These are phyloP conservation scores for Alitta virens DNA, from an alignment of 2,888 invertebrate genomes.

Conservation along the genomic window DNA sequence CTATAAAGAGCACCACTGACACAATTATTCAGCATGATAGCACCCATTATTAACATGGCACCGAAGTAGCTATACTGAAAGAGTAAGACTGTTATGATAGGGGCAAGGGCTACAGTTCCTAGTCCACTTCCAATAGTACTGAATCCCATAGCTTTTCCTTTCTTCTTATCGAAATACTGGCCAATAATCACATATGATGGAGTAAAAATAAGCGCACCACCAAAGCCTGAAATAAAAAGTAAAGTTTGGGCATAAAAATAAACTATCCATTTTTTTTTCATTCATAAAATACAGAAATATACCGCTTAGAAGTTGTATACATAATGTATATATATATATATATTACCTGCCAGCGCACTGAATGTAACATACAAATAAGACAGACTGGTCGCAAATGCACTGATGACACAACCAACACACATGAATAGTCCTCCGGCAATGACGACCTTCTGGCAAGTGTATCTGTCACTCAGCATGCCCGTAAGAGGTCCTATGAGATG, in stretches of 20 bases:
- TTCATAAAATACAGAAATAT: too few species aligned
- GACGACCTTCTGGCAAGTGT: slow-evolving; percentile 81
- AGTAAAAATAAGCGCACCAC: slow-evolving; percentile 22
- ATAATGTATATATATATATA: too few species aligned
- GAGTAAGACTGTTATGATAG: slow-evolving; percentile 18
- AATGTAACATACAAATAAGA: slow-evolving; percentile 76
- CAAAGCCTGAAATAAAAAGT: slow-evolving; percentile 21
- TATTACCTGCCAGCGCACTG: slow-evolving; percentile 37
- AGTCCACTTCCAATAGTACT: slow-evolving; percentile 27
- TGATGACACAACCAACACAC: slow-evolving; percentile 79
- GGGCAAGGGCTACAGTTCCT: slow-evolving; percentile 23
- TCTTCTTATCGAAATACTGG: slow-evolving; percentile 30
- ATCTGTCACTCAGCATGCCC: slow-evolving; percentile 78
- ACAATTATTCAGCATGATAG: slow-evolving; percentile 16
- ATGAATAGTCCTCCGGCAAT: slow-evolving; percentile 79
- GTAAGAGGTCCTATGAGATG: slow-evolving; percentile 73
- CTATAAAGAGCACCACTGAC: slow-evolving; percentile 24
- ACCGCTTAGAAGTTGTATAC: too few species aligned
- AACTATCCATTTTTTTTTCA: too few species aligned
- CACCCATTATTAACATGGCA: slow-evolving; percentile 24
- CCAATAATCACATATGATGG: slow-evolving; percentile 24
- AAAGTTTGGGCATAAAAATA: background rate
- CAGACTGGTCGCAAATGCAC: slow-evolving; percentile 78
- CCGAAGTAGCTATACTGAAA: slow-evolving; percentile 19
- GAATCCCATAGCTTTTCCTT: slow-evolving; percentile 28